Evolutionary conservation across 2,888 invertebrate genomes (phyloP).

Genomic region (Sipunculus nudus): DNA sequence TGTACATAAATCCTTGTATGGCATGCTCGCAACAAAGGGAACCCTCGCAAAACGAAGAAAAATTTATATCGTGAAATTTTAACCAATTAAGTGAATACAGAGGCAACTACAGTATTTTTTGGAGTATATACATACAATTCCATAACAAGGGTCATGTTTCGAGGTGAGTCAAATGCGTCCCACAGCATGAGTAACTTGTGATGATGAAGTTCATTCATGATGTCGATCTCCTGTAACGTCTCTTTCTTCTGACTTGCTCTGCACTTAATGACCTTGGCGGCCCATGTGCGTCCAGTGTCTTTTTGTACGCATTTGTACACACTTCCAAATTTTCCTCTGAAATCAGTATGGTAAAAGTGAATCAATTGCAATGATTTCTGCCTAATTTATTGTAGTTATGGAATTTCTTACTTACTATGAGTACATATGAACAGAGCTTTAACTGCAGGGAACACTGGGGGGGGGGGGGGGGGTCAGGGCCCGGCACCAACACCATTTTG

Average conservation of each 20-base stretch:
- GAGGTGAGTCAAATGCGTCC: slow-evolving; percentile 77
- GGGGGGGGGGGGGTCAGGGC: no score
- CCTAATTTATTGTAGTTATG: not conserved
- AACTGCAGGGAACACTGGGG: no score
- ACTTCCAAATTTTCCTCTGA: slow-evolving; percentile 70
- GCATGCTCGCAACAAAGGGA: no score
- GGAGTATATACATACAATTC: slow-evolving; percentile 92
- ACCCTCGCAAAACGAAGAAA: no score
- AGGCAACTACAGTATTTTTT: no score
- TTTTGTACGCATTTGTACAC: slow-evolving; percentile 73
- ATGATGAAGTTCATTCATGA: slow-evolving; percentile 94
- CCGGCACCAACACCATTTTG: no score
- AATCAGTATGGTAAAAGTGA: slow-evolving; percentile 4
- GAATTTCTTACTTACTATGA: no score
- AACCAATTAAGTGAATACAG: no score
- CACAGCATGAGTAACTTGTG: slow-evolving; percentile 96
- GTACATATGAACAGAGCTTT: no score
- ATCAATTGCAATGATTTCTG: slow-evolving; percentile 5
- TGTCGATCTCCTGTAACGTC: slow-evolving; percentile 93
- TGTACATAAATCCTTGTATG: no score
- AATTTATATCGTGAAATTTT: no score
- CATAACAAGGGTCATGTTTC: slow-evolving; percentile 95
- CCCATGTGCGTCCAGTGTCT: slow-evolving; percentile 74
- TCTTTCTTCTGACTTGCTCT: slow-evolving; percentile 88
- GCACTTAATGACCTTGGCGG: slow-evolving; percentile 87